Evolutionary conservation across 2,888 invertebrate species (phyloP).

Genomic region (Epinotia demarniana): DNA sequence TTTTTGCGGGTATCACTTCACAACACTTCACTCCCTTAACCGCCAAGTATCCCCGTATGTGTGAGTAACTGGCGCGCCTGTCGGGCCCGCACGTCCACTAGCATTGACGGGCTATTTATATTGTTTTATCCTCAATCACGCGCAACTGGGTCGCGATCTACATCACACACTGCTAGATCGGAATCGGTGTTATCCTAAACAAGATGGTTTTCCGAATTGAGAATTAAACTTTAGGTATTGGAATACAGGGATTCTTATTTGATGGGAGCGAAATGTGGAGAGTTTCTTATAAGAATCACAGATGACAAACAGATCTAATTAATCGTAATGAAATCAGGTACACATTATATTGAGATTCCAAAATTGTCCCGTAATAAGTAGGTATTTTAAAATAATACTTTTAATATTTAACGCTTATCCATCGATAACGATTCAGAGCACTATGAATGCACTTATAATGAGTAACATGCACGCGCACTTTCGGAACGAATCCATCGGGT

Average conservation of each 20-base stretch:
- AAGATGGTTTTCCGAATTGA: constrained; percentile 16
- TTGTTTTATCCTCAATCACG: constrained; percentile 84
- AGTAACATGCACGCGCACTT: constrained; percentile 71
- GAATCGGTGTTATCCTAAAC: constrained; percentile 60
- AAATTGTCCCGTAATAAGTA: not conserved
- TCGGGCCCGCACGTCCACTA: constrained; percentile 64
- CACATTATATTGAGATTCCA: not conserved
- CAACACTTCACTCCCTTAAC: constrained; percentile 7
- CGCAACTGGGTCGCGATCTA: constrained; percentile 82
- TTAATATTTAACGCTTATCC: constrained; percentile 4
- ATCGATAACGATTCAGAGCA: constrained; percentile 22
- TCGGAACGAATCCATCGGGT: constrained; percentile 71
- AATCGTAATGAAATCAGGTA: not conserved
- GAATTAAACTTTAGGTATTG: not conserved
- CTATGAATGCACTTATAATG: constrained; percentile 40
- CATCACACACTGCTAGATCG: constrained; percentile 72
- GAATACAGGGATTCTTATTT: not conserved
- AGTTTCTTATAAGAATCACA: constrained; percentile 16
- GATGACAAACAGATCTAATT: not conserved
- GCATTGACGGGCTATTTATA: constrained; percentile 83
- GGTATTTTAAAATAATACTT: not conserved
- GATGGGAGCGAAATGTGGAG: not conserved
- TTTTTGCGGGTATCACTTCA: not conserved
- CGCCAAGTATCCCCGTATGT: constrained; percentile 51
- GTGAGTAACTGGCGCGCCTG: constrained; percentile 54